phyloP scores from a whole-genome alignment of 1,140 invertebrate species.

The Helicoverpa zea region DNA sequence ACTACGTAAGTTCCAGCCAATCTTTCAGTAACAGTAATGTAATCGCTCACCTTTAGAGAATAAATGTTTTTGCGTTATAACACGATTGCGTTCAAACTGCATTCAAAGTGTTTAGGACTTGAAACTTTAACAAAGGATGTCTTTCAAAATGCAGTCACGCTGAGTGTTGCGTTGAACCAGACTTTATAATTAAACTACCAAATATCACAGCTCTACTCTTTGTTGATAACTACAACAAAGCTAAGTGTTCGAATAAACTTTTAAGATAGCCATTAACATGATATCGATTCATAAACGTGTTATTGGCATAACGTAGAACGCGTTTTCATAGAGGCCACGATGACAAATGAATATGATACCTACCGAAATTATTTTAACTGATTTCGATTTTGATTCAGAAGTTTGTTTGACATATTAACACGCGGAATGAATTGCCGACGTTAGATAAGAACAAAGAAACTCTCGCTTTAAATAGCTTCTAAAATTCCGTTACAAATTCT shows the following conservation, averaged over 20 bases:
- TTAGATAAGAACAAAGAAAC: conserved; percentile 41
- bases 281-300: too few species aligned
- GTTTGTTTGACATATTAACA: neutral
- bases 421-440: conserved; percentile 17
- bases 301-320: too few species aligned
- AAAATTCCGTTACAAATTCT: conserved; percentile 84
- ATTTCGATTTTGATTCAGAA: neutral
- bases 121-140: conserved; percentile 55
- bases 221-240: neutral
- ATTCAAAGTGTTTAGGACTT: conserved; percentile 53
- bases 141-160: conserved; percentile 49
- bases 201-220: conserved; percentile 30
- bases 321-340: too few species aligned
- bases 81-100: conserved; percentile 40
- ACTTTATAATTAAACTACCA: conserved; percentile 32
- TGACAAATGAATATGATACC: too few species aligned
- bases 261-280: too few species aligned
- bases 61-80: conserved; percentile 47
- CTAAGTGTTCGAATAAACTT: too few species aligned
- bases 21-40: conserved; percentile 6
- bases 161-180: conserved; percentile 50
- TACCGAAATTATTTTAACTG: neutral
- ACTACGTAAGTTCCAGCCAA: neutral
- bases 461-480: conserved; percentile 56
- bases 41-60: conserved; percentile 34